Base-by-base conservation (phyloP, 1,140 invertebrate species). In the Chlorops oryzae region DNA sequence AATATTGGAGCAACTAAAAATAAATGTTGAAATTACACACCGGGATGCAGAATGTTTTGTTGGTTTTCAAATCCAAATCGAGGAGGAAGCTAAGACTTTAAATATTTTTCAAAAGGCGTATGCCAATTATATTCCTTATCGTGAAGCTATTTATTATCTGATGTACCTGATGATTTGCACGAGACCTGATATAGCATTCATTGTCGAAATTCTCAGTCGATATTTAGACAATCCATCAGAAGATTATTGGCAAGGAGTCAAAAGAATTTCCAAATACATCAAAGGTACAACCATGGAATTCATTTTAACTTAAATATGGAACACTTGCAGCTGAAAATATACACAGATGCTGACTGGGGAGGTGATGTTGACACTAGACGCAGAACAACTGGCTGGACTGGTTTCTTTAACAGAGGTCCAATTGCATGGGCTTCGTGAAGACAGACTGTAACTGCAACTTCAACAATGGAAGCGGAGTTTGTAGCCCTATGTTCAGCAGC, bases 401-500 rank as follows among this genome's bases (percentile, higher is more conserved):
- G 70, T 52, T 46, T 61, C 12, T 40, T 70, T 37, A 57, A 52
- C 50, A 61, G 59, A 41, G 67, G 55, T n/a, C 47, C 67, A 32
- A 51, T 75, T 12, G 53, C 65, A 21, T 78, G 74, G 75, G 56
- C 54, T 34, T 66, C 59, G n/a, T 63, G 59, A 38, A 73, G 74
- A 50, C 77, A 77, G 63, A 51, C 52, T 34, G 60, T 62, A 20
- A 70, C 75, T 12, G 66, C 73, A 22, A 58, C 74, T 32, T 75
- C 74, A 5, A 72, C 73, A 12, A 76, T 70, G 24, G 74, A 78
- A 50, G 64, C 73, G 6, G 75, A 78, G 57, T 78, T 75, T 51
- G 62, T 77, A 17, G 71, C 73, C 18, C 52, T 66, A 12, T 51
- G 61, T 43, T 56, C 60, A 49, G 67, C 62, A 3, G 28, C 63